Percentiles rank a stretch among this genome's conserved stretches.
Evolutionary conservation across 2,888 invertebrate genomes (phyloP).

Genomic region (Caenorhabditis plicata): DNA sequence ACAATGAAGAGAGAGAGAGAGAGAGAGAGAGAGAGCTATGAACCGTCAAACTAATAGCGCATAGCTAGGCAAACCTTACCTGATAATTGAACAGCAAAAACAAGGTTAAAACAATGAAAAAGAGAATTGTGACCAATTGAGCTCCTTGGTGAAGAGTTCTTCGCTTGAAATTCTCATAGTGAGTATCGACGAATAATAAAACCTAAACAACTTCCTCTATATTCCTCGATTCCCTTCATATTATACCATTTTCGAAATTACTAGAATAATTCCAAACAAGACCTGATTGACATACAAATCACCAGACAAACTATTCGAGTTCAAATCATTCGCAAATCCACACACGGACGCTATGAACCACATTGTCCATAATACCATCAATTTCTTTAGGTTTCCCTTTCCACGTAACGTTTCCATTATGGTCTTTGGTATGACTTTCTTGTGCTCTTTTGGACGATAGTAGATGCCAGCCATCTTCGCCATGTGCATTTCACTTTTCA

Average conservation of each 20-base stretch:
- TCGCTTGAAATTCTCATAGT: constrained; percentile 43
- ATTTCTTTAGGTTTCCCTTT: constrained; percentile 33
- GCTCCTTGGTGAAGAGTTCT: constrained; percentile 53
- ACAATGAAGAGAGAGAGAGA: no score
- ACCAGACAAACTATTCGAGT: constrained; percentile 52
- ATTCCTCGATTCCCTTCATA: no score
- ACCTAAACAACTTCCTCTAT: no score
- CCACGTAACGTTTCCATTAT: constrained; percentile 36
- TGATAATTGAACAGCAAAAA: constrained; percentile 30
- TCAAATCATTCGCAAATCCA: constrained; percentile 57
- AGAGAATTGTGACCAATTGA: constrained; percentile 42
- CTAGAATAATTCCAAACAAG: constrained; percentile 50
- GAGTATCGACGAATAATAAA: constrained; percentile 41
- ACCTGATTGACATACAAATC: constrained; percentile 57
- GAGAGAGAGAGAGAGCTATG: no score
- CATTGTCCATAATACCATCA: constrained; percentile 56
- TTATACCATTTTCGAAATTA: constrained; percentile 50
- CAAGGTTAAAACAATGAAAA: constrained; percentile 36
- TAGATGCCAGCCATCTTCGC: constrained; percentile 50
- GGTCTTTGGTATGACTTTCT: constrained; percentile 33
- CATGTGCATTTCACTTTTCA: constrained; percentile 38
- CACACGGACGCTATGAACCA: constrained; percentile 52
- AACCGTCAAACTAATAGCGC: no score
- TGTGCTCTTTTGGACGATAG: constrained; percentile 41
- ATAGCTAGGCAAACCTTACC: constrained; percentile 6